Conservation (phyloP, 2,888 invertebrate genomes). For the Sinotaia quadrata region DNA sequence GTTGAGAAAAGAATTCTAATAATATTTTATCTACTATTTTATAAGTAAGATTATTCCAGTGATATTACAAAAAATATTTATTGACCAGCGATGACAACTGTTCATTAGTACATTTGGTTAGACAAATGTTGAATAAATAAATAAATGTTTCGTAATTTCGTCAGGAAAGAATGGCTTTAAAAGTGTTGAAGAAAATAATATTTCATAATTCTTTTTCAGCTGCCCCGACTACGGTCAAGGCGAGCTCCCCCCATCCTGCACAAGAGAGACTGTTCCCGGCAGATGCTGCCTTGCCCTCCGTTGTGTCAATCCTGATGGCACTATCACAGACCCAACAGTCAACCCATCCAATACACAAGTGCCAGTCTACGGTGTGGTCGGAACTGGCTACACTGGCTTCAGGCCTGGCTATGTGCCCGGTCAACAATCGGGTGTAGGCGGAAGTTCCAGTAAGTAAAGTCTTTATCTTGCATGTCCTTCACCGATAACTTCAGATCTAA, state of each 20-base stretch:
- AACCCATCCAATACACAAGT: conserved; percentile 28
- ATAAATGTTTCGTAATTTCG: too few relatives aligned
- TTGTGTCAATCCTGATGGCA: conserved; percentile 49
- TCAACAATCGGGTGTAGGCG: not conserved
- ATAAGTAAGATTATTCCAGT: too few relatives aligned
- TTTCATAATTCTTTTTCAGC: conserved; percentile 40
- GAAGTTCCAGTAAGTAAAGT: conserved; percentile 15
- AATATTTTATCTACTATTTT: too few relatives aligned
- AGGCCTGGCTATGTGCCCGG: conserved; percentile 43
- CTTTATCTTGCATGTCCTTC: not conserved
- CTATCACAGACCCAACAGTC: conserved; percentile 23
- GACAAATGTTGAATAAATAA: too few relatives aligned
- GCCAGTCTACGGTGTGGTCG: conserved; percentile 49
- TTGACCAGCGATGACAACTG: too few relatives aligned
- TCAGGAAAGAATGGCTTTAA: too few relatives aligned
- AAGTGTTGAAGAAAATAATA: too few relatives aligned
- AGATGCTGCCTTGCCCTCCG: conserved; percentile 52
- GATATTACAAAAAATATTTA: too few relatives aligned
- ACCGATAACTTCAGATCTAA: too few relatives aligned
- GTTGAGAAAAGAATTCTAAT: too few relatives aligned
- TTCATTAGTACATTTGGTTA: too few relatives aligned
- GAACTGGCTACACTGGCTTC: conserved; percentile 54
- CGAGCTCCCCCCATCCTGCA: conserved; percentile 50
- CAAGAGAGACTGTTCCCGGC: conserved; percentile 45
- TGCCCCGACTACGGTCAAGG: conserved; percentile 50